phyloP scores from a whole-genome alignment of 2,888 invertebrate genomes.

The Nysson spinosus region DNA sequence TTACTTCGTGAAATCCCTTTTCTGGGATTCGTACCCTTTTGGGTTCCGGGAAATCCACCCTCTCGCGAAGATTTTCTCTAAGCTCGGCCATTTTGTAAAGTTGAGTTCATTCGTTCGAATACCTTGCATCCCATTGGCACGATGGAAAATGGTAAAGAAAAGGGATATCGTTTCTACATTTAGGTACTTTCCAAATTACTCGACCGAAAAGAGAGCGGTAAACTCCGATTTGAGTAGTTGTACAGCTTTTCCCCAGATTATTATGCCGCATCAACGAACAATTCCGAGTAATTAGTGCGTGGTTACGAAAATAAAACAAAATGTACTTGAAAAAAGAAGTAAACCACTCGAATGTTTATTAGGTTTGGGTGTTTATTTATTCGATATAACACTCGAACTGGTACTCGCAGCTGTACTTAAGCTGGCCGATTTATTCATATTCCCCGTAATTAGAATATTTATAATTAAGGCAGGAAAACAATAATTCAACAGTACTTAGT shows the following conservation, averaged over 20 bases:
- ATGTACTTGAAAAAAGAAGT: slow-evolving; percentile 10
- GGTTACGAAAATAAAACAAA: slow-evolving; percentile 34
- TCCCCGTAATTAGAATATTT: slow-evolving; percentile 49
- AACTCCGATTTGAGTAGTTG: slow-evolving; percentile 31
- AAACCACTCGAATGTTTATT: slow-evolving; percentile 5
- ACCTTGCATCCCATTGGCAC: slow-evolving; percentile 39
- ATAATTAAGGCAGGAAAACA: slow-evolving; percentile 50
- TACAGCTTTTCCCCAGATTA: slow-evolving; percentile 1
- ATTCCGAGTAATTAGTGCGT: slow-evolving; percentile 46
- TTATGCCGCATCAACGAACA: slow-evolving; percentile 20
- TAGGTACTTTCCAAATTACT: slow-evolving; percentile 52
- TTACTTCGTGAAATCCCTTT: slow-evolving; percentile 33
- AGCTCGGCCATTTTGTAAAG: slow-evolving; percentile 58
- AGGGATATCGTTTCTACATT: slow-evolving; percentile 28
- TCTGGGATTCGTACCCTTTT: slow-evolving; percentile 57
- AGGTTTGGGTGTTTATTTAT: slow-evolving; percentile 17
- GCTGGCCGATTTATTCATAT: slow-evolving; percentile 21
- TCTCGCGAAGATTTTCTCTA: slow-evolving; percentile 60
- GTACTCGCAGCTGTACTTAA: slow-evolving; percentile 15
- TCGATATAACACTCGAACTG: slow-evolving; percentile 21
- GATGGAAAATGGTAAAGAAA: neutral
- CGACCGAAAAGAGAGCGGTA: slow-evolving; percentile 52
- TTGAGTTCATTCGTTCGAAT: slow-evolving; percentile 47
- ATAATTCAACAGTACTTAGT: slow-evolving; percentile 56
- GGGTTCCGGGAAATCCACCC: slow-evolving; percentile 56